phyloP scores from a whole-genome alignment of 2,888 invertebrate species.

The Timema cristinae region DNA sequence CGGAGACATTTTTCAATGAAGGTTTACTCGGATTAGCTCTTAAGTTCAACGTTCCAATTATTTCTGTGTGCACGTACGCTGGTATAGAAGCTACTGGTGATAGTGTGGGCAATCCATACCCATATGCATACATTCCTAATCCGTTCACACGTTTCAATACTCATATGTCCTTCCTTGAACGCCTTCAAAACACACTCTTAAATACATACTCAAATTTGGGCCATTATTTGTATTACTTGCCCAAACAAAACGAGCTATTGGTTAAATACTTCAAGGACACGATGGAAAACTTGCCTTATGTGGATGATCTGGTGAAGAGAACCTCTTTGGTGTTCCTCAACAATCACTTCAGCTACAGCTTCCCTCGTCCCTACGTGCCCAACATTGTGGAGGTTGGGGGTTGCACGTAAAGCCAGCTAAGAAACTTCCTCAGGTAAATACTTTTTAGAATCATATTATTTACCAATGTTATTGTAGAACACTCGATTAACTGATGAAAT shows the following conservation, averaged over 20 bases:
- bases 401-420: slow-evolving; percentile 37
- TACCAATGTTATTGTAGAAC: no score
- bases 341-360: slow-evolving; percentile 35
- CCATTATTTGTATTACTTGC: slow-evolving; percentile 16
- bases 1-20: slow-evolving; percentile 26
- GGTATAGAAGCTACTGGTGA: slow-evolving; percentile 47
- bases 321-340: slow-evolving; percentile 36
- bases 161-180: slow-evolving; percentile 45
- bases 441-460: not conserved
- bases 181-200: slow-evolving; percentile 48
- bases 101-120: slow-evolving; percentile 48
- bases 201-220: not conserved
- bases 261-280: slow-evolving; percentile 20
- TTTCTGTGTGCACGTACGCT: slow-evolving; percentile 47
- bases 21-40: slow-evolving; percentile 27
- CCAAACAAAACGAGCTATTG: slow-evolving; percentile 20
- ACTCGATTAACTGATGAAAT: no score
- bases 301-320: slow-evolving; percentile 30
- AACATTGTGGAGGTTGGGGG: slow-evolving; percentile 39
- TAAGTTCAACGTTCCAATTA: slow-evolving; percentile 33
- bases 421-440: slow-evolving; percentile 27
- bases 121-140: slow-evolving; percentile 50
- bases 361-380: slow-evolving; percentile 35
- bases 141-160: slow-evolving; percentile 48
- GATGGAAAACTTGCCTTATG: slow-evolving; percentile 24